Evolutionary conservation across 2,797 vertebrate genomes (phyloP).

Genomic region (Oryzias dopingdopingensis): DNA sequence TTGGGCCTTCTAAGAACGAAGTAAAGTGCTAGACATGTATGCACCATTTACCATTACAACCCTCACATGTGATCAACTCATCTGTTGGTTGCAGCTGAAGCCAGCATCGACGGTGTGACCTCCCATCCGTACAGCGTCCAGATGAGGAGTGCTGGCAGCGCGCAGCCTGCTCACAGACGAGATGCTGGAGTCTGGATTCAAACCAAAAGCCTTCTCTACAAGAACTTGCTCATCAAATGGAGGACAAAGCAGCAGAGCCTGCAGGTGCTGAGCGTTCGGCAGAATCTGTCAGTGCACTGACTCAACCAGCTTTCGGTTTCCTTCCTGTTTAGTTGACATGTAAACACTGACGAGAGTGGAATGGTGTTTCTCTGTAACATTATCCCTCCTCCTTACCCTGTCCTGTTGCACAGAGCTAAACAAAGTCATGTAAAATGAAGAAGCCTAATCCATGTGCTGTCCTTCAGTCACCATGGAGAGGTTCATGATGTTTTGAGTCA

Average conservation of each 20-base stretch:
- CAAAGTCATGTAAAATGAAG: too few relatives aligned
- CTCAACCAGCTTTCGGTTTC: background rate
- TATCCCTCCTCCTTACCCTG: too few relatives aligned
- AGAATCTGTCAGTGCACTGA: background rate
- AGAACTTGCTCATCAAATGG: slow-evolving; percentile 88
- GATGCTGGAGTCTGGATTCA: slow-evolving; percentile 80
- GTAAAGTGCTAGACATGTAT: background rate
- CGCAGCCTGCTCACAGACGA: slow-evolving; percentile 64
- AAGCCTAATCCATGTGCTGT: too few relatives aligned
- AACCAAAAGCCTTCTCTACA: slow-evolving; percentile 83
- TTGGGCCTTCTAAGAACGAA: too few relatives aligned
- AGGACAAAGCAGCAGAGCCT: slow-evolving; percentile 83
- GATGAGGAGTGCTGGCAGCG: slow-evolving; percentile 68
- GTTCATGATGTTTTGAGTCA: too few relatives aligned
- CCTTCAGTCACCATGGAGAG: too few relatives aligned
- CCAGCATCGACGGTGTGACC: slow-evolving; percentile 45
- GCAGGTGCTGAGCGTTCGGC: slow-evolving; percentile 66
- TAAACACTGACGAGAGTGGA: too few relatives aligned
- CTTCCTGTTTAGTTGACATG: background rate
- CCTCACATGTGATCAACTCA: background rate
- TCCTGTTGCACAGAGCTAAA: too few relatives aligned
- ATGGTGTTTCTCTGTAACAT: too few relatives aligned
- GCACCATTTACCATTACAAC: background rate
- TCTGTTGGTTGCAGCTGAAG: slow-evolving; percentile 59
- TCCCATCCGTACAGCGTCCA: slow-evolving; percentile 54